Percentiles rank a stretch among this genome's conserved stretches.
These are phyloP conservation scores for Pogonocherus hispidulus DNA, from an alignment of 2,888 invertebrate genomes.

Conservation along the genomic window DNA sequence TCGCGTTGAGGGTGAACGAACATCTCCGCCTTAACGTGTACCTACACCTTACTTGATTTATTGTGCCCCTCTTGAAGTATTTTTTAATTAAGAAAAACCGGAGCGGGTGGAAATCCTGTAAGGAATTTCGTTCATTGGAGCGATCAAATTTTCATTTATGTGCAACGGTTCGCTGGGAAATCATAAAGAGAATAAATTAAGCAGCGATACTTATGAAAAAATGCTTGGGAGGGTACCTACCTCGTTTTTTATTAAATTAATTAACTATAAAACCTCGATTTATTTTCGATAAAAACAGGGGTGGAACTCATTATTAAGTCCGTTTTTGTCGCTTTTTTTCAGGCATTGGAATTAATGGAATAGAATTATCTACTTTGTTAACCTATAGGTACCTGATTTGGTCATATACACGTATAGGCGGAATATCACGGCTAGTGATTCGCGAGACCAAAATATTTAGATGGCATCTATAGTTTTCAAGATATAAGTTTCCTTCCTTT, in stretches of 20 bases:
- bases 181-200: neutral
- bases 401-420: too few species aligned
- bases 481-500: too few species aligned
- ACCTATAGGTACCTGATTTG: too few species aligned
- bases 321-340: too few species aligned
- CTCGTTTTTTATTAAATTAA: neutral
- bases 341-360: too few species aligned
- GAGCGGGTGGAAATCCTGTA: neutral
- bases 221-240: neutral
- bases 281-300: neutral
- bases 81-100: slow-evolving; percentile 31
- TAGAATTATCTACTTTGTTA: too few species aligned
- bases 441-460: too few species aligned
- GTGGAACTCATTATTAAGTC: neutral
- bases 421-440: too few species aligned
- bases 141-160: slow-evolving; percentile 31
- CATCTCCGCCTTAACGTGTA: slow-evolving; percentile 15
- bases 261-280: neutral
- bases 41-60: slow-evolving; percentile 24
- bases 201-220: neutral
- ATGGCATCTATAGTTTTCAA: too few species aligned
- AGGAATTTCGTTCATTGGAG: slow-evolving; percentile 22
- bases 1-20: slow-evolving; percentile 9
- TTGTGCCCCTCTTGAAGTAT: slow-evolving; percentile 8
- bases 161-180: neutral